phyloP scores from a whole-genome alignment of 2,888 invertebrate species.

The Dolichopus griseipennis region DNA sequence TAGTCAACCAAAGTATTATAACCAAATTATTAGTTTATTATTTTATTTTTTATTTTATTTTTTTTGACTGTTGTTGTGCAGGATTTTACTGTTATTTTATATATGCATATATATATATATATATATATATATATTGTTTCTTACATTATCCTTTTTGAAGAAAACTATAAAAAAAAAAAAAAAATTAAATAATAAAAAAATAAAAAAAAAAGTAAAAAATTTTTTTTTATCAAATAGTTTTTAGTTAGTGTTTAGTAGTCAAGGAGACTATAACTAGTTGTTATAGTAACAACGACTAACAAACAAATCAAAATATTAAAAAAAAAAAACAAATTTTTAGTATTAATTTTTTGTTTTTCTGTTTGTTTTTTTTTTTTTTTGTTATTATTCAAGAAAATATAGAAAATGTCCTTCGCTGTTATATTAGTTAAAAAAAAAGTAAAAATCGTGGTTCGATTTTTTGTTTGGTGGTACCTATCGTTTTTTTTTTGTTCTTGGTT shows the following conservation, averaged over 20 bases:
- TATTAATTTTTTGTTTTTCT: background rate
- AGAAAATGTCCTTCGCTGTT: background rate
- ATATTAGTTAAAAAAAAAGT: background rate
- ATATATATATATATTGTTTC: too few species aligned
- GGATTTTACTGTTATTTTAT: background rate
- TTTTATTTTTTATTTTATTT: background rate
- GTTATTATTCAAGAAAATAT: background rate
- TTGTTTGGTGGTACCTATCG: background rate
- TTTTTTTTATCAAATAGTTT: slow-evolving; percentile 39
- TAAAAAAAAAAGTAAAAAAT: background rate
- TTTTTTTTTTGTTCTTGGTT: background rate
- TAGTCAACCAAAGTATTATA: background rate
- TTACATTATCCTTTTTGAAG: background rate
- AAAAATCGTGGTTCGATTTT: background rate
- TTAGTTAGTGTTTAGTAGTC: slow-evolving; percentile 44
- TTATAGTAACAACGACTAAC: background rate
- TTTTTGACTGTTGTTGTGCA: background rate
- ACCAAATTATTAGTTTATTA: slow-evolving; percentile 1
- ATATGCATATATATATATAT: too few species aligned
- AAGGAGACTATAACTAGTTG: slow-evolving; percentile 35
- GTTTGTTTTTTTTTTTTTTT: background rate
- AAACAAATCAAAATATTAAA: too few species aligned
- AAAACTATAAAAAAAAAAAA: background rate
- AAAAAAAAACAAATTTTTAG: background rate
- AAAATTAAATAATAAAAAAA: background rate